Conservation (phyloP, 2,888 invertebrate species). For the Pelosia muscerda region DNA sequence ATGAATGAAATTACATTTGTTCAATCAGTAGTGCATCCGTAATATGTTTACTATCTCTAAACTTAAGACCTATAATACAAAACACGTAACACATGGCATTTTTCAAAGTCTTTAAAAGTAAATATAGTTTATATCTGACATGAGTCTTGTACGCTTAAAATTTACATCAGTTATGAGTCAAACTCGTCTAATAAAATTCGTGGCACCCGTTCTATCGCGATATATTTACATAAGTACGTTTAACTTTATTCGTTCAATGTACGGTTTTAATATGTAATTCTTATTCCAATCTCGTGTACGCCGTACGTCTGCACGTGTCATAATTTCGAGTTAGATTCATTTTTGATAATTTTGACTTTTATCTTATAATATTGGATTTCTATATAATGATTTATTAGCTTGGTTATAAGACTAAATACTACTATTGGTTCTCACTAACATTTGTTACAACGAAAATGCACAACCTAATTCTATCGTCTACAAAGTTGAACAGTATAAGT, state of each 20-base stretch:
- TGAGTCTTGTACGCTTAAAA: conserved; percentile 47
- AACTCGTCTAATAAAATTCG: conserved; percentile 46
- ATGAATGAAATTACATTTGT: no score
- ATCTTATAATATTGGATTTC: neutral
- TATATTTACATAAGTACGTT: conserved; percentile 47
- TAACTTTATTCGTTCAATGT: conserved; percentile 49
- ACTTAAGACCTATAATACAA: no score
- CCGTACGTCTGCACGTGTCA: conserved; percentile 40
- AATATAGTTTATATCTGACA: conserved; percentile 42
- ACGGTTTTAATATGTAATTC: conserved; percentile 47
- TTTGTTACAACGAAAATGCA: no score
- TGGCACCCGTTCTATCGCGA: conserved; percentile 39
- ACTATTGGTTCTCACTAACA: no score
- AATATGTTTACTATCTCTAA: no score
- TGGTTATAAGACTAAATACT: neutral
- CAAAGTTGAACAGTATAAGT: no score
- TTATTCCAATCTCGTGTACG: conserved; percentile 45
- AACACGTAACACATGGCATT: conserved; percentile 19
- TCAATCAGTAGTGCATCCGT: no score
- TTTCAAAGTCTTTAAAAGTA: conserved; percentile 38
- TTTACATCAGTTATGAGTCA: conserved; percentile 46
- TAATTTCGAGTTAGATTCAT: conserved; percentile 37
- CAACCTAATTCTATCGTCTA: no score
- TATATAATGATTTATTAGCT: neutral
- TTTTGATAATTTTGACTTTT: conserved; percentile 12